Base-by-base conservation (phyloP, 2,888 invertebrate genomes). In the Smittia sp. region DNA sequence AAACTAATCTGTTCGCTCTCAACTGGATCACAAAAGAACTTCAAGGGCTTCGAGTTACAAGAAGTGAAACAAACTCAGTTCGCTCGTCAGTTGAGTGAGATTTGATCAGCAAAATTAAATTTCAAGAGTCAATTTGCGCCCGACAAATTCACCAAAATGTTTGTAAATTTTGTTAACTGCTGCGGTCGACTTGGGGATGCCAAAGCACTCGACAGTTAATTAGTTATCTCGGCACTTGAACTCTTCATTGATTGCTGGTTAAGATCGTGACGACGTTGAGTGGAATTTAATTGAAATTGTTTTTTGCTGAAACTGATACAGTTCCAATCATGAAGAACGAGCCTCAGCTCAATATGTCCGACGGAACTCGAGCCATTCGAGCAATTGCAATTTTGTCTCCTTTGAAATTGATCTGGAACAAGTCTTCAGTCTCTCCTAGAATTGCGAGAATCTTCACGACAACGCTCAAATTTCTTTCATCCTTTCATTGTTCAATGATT, bases 381-480 rank as follows among this genome's bases (percentile, higher is more conserved):
- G 32, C 1, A 27, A n/a, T 25, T 63, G 63, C 27, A 63, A 63
- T 63, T 63, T 63, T 63, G 63, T 27, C 27, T 63, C 27, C 63
- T 63, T 63, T 67, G 22, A 20, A 67, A 67, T 15, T 18, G 18
- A 67, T 20, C 67, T 32, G 20, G 20, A 38, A n/a, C n/a, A n/a
- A 65, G 25, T 25, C 27, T 65, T 65, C 27, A 65, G 32, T 63
- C 11, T 18, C 22, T 1, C 22, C 18, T 58, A 11, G 15, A n/a
- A 11, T 18, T 58, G 18, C 58, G 22, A 58, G 9, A 58, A 27
- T 63, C 63, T 27, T 63, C n/a, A 27, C 63, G 27, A 58, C 18
- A 22, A 58, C 22, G 52, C 69, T 69, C 69, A 15, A 20, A 52
- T 69, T 69, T 69, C 69, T 18, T 20, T 54, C 9, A 63, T n/a